Evolutionary conservation across 2,888 invertebrate genomes (phyloP), one percentile per base, ranked within the genome.

Genomic region (Lathronympha strigana): DNA sequence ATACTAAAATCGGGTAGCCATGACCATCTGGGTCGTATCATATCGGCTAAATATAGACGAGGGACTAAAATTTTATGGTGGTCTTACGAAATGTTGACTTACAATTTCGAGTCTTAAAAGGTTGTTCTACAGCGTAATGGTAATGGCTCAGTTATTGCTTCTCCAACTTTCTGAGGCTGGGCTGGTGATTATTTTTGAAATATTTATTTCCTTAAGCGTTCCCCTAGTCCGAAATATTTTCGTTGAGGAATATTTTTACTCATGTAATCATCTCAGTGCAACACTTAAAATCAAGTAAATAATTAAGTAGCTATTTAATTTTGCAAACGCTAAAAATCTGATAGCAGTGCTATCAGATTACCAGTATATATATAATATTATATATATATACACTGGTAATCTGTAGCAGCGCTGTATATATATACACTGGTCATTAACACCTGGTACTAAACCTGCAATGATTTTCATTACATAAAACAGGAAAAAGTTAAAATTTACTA

Each of bases 1-100:
- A 88, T 88, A 88, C 84, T 90, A 89, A 90, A 90, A 87, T 90
- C 86, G 85, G 85, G 83, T 79, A 66, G 78, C 83, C 86, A 78
- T 89, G 87, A 90, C 90, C 91, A 90, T 91, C 90, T 91, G 90
- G 85, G 81, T 79, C 81, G 80, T 90, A 88, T 89, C 88, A 88
- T 83, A 83, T 81, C 80, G 77, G 85, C 90, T 89, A 89, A 86
- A 90, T 88, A 83, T 89, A 88, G 87, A 81, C 74, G 79, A 77
- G 82, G 77, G 80, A 79, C 88, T 87, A 83, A 83, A 83, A 81
- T 84, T 88, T 89, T 87, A 89, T 84, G 83, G 74, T 74, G 72
- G 75, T 82, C 81, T 86, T 83, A 84, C 81, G 76, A 83, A 84
- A 83, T 70, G 71, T 71, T 73, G 69, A 72, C 73, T 73, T 70